Evolutionary conservation across 1,140 invertebrate genomes (phyloP), one percentile per base, ranked within the genome.

Genomic region (Bombus turneri): DNA sequence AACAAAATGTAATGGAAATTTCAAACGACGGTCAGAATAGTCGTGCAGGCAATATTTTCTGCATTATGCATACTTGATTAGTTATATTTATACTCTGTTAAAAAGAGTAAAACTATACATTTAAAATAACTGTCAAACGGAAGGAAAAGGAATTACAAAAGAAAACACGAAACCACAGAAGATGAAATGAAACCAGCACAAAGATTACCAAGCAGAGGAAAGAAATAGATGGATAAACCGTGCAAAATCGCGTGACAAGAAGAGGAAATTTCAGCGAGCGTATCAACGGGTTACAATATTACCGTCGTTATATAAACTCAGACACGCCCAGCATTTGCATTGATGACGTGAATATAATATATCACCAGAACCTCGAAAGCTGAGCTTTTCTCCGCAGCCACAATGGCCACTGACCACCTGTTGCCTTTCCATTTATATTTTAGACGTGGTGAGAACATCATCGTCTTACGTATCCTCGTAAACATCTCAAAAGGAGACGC

Each of bases 361-460:
- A 95, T 94, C 91, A 92, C 88, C 85, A 86, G 89, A 73, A 86
- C 85, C 88, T 88, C 80, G 88, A 92, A 94, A 92, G 90, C 90
- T 85, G 86, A 92, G 92, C 91, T 93, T 94, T 93, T 92, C 92
- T 93, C 90, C 87, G 76, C 86, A 91, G 81, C 90, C 91, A 92
- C 91, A 94, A 93, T 92, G 87, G 90, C 91, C 91, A 94, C 93
- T 94, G 94, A 91, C 94, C 94, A 95, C 94, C 94, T 95, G 94
- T 95, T 95, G 94, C 94, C 92, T 91, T 91, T 89, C 92, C 93
- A 94, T 95, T 95, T 94, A 94, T 94, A 94, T 94, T 95, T 95
- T 93, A 94, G 93, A 92, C 88, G 86, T 83, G 86, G 87, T 85
- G 82, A 91, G 86, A 79, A 88, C 81, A 85, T 91, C 86, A 85